These are phyloP conservation scores for Ataeniobius toweri DNA, from an alignment of 2,797 vertebrate genomes.

Conservation along the genomic window DNA sequence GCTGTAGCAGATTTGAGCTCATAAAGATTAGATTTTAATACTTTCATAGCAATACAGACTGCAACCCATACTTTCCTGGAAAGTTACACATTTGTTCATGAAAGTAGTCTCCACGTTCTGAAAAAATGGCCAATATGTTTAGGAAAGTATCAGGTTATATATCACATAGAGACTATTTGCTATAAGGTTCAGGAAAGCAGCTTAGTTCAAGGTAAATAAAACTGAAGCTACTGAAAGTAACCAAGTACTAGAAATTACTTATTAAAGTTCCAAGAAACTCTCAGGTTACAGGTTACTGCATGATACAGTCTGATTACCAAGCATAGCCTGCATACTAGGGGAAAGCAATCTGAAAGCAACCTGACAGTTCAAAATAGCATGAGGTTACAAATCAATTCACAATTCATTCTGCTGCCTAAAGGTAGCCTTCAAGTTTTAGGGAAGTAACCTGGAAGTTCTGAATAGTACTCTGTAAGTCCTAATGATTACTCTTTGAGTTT, in stretches of 20 bases:
- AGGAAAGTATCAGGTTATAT: background rate
- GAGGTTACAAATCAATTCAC: background rate
- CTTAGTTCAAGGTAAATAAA: background rate
- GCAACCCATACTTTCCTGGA: background rate
- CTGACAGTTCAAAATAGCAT: too few relatives aligned
- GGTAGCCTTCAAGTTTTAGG: background rate
- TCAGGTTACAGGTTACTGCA: background rate
- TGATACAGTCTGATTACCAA: too few relatives aligned
- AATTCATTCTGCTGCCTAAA: background rate
- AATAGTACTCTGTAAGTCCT: background rate
- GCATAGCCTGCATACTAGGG: too few relatives aligned
- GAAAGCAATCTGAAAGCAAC: background rate
- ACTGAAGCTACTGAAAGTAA: background rate
- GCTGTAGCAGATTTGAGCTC: conserved; percentile 29
- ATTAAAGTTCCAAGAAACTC: background rate
- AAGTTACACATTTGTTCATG: too few relatives aligned
- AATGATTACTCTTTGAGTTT: background rate
- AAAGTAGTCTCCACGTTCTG: background rate
- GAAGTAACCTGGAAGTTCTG: background rate
- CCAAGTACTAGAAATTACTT: background rate
- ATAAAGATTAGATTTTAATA: conserved; percentile 23
- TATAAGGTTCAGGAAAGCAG: background rate
- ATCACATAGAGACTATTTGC: background rate
- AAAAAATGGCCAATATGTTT: background rate
- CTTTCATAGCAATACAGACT: background rate